Evolutionary conservation across 2,797 vertebrate species (phyloP).

Genomic region (Hydrocynus forskahlii): DNA sequence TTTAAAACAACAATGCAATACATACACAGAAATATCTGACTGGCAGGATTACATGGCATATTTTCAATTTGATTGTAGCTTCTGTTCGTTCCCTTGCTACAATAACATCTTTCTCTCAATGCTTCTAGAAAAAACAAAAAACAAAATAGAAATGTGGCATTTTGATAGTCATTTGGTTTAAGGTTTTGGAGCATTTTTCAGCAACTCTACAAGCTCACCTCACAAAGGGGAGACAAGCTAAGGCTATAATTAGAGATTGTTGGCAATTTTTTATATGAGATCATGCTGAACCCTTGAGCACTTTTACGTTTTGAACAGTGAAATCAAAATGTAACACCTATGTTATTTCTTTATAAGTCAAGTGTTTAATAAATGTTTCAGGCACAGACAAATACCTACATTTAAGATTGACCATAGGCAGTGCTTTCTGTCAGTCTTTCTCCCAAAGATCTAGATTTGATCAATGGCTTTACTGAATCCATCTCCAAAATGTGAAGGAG

Average conservation of each 20-base stretch:
- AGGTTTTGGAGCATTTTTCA: not conserved
- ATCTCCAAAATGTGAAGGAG: not conserved
- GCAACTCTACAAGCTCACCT: not conserved
- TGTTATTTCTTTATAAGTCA: not conserved
- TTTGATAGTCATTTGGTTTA: not conserved
- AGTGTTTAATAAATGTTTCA: too few species aligned
- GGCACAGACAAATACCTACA: too few species aligned
- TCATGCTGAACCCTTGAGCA: not conserved
- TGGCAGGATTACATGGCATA: slow-evolving; percentile 50
- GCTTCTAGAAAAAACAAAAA: not conserved
- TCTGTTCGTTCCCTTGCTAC: not conserved
- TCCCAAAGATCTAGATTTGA: too few species aligned
- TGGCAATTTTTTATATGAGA: not conserved
- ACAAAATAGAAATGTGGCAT: not conserved
- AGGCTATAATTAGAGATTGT: not conserved
- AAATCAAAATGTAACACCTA: not conserved
- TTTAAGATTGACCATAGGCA: too few species aligned
- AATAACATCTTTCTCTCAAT: not conserved
- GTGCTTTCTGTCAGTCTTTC: too few species aligned
- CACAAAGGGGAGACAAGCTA: not conserved
- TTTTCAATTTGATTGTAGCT: slow-evolving; percentile 25
- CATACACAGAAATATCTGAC: slow-evolving; percentile 63
- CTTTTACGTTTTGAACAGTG: not conserved
- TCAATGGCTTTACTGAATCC: too few species aligned
- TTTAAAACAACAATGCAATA: slow-evolving; percentile 64